phyloP scores from a whole-genome alignment of 2,888 invertebrate species.

The Tanypteryx hageni region DNA sequence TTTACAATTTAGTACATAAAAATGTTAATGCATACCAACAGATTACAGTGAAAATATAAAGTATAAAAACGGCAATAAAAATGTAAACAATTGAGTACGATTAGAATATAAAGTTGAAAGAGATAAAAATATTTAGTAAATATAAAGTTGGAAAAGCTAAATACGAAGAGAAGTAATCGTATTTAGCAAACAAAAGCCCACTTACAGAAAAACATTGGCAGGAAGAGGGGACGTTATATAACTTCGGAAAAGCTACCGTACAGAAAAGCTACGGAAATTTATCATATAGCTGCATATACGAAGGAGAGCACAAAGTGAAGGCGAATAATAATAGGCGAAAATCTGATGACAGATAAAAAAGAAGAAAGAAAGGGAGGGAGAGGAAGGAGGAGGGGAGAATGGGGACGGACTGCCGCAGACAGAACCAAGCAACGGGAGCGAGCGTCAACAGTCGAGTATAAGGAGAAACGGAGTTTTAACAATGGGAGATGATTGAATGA shows the following conservation, averaged over 20 bases:
- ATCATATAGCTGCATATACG: too few species aligned
- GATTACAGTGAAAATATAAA: too few species aligned
- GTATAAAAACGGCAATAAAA: too few species aligned
- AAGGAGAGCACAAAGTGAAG: too few species aligned
- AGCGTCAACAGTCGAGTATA: not conserved
- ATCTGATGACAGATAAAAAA: too few species aligned
- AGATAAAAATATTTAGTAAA: not conserved
- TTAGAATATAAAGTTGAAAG: not conserved
- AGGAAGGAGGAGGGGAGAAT: not conserved
- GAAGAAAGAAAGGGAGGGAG: not conserved
- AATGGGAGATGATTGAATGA: not conserved
- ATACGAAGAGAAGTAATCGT: not conserved
- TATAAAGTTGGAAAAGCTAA: not conserved
- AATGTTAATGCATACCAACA: not conserved
- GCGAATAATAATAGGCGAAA: too few species aligned
- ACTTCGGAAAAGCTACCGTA: not conserved
- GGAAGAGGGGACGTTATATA: too few species aligned
- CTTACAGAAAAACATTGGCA: not conserved
- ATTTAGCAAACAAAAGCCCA: not conserved
- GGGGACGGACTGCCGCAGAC: too few species aligned
- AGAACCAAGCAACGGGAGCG: too few species aligned
- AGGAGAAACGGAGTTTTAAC: not conserved
- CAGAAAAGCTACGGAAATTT: too few species aligned
- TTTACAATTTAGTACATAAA: not conserved
- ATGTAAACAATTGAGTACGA: not conserved